These are phyloP conservation scores for Spondyliosoma cantharus DNA, from an alignment of 2,797 vertebrate species.

Conservation along the genomic window DNA sequence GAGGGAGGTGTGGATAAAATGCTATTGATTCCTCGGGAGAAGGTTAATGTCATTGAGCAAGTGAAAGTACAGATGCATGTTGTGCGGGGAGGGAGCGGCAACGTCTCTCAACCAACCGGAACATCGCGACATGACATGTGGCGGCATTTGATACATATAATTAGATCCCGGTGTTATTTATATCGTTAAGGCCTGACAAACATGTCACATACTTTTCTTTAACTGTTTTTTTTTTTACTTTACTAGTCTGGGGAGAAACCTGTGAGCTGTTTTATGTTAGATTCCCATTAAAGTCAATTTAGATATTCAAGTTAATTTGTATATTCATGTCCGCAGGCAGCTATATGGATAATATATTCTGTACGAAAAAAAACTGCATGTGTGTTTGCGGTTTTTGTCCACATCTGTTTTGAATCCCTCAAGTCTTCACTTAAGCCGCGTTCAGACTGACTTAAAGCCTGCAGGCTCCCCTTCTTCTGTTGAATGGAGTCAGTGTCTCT, in stretches of 20 bases:
- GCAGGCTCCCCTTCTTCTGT: background rate
- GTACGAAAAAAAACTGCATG: background rate
- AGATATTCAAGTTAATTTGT: background rate
- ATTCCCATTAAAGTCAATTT: background rate
- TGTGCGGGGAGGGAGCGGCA: conserved; percentile 17
- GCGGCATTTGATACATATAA: background rate
- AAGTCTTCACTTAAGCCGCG: background rate
- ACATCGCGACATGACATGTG: background rate
- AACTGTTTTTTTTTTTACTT: background rate
- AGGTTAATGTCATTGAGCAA: conserved; percentile 68
- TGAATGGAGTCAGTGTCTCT: background rate
- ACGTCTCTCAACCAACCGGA: conserved; percentile 12
- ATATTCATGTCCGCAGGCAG: background rate
- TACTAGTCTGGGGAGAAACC: background rate
- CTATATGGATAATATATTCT: background rate
- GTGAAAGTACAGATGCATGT: conserved; percentile 49
- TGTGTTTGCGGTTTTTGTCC: too few species aligned
- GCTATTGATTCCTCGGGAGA: conserved; percentile 65
- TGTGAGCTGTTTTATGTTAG: background rate
- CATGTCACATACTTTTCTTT: background rate
- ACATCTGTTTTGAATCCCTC: background rate
- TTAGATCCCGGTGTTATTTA: conserved; percentile 2
- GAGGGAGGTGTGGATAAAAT: conserved; percentile 70
- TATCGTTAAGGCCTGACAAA: background rate
- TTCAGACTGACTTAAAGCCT: background rate